Conservation (phyloP, 2,797 vertebrate species). For the Gambelia wislizenii region DNA sequence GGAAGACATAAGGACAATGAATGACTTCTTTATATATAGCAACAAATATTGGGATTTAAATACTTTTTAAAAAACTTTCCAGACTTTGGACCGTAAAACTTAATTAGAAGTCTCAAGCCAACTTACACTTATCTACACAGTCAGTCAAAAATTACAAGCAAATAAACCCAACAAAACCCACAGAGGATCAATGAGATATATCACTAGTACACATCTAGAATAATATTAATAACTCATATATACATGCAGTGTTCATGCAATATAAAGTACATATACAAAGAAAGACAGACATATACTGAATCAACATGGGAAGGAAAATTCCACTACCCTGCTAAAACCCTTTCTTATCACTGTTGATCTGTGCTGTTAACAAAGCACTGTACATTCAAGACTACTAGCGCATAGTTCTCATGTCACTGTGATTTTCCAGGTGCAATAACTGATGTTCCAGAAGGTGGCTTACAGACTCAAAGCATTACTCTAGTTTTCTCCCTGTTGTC, state of each 20-base stretch:
- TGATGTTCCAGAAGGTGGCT: not conserved
- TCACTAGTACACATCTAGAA: not conserved
- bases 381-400: no score
- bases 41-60: no score
- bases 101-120: not conserved
- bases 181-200: not conserved
- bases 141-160: not conserved
- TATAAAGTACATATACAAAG: no score
- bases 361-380: not conserved
- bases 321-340: not conserved
- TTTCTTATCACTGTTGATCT: not conserved
- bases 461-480: not conserved
- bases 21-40: no score
- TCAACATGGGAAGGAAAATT: not conserved
- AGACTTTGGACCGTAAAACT: no score
- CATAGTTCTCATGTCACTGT: not conserved
- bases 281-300: not conserved
- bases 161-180: not conserved
- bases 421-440: not conserved
- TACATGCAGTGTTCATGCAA: not conserved
- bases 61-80: no score
- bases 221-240: not conserved
- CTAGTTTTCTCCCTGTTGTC: not conserved
- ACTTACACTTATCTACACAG: not conserved
- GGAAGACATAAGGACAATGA: no score